Evolutionary conservation across 1,140 invertebrate species (phyloP).

Genomic region (Stegodyphus dumicola): DNA sequence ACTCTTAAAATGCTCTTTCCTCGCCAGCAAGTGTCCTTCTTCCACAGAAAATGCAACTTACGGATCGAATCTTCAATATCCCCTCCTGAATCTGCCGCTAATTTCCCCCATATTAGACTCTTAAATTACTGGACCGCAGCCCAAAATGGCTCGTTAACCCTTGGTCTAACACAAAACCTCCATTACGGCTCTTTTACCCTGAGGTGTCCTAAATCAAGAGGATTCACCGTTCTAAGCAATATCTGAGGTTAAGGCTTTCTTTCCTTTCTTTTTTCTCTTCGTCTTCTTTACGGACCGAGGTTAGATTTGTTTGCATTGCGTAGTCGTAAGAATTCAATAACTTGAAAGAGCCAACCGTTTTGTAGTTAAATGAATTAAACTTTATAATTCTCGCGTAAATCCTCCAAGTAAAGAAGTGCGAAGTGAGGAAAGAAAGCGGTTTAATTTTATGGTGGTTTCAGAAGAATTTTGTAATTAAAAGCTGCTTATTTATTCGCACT

Average conservation of each 20-base stretch:
- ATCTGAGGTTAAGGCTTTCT: not conserved
- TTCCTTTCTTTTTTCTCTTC: not conserved
- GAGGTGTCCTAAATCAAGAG: slow-evolving; percentile 45
- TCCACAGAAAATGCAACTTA: slow-evolving; percentile 17
- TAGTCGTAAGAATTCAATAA: no score
- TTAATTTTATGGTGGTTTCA: no score
- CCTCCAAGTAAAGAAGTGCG: no score
- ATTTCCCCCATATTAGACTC: slow-evolving; percentile 55
- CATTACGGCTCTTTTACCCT: slow-evolving; percentile 29
- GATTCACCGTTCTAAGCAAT: not conserved
- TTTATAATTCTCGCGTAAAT: no score
- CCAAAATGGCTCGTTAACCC: slow-evolving; percentile 53
- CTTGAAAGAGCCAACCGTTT: no score
- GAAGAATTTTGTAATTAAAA: no score
- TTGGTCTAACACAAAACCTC: slow-evolving; percentile 54
- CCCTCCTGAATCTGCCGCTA: slow-evolving; percentile 30
- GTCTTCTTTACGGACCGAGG: no score
- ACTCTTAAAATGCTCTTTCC: slow-evolving; percentile 29
- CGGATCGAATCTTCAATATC: slow-evolving; percentile 46
- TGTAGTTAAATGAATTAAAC: no score
- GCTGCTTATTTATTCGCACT: no score
- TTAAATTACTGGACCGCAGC: slow-evolving; percentile 56
- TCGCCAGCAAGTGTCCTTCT: not conserved
- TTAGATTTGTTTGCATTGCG: no score
- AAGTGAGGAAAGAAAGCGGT: no score